These are phyloP conservation scores for Nettapus auritus DNA, from an alignment of 2,113 vertebrate genomes.

Conservation along the genomic window DNA sequence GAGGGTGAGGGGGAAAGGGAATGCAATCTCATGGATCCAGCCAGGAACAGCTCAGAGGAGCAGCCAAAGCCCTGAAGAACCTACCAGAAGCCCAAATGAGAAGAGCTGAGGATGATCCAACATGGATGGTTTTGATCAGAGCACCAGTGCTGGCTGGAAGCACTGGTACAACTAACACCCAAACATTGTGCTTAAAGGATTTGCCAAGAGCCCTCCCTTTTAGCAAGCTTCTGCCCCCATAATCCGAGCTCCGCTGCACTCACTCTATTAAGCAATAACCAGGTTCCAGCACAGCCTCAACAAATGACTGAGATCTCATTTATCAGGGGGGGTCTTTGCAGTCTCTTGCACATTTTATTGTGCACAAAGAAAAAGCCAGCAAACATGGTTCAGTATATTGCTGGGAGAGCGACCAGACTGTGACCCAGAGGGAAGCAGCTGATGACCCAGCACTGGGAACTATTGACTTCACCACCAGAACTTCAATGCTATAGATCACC, in stretches of 20 bases:
- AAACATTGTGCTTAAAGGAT: rapidly evolving
- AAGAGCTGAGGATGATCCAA: background rate
- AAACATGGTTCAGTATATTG: background rate
- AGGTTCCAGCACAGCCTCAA: background rate
- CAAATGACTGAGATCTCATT: conserved; percentile 37
- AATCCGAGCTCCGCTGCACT: conserved; percentile 35
- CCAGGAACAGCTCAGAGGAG: background rate
- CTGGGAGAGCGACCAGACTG: conserved; percentile 37
- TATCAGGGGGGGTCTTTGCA: conserved; percentile 20
- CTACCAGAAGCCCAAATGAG: background rate
- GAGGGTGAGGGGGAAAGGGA: background rate
- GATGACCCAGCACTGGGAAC: conserved; percentile 12
- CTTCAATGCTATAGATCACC: background rate
- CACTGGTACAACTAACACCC: background rate
- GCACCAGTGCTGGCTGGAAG: background rate
- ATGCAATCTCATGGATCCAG: background rate
- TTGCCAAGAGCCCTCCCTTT: background rate
- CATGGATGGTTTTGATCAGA: rapidly evolving
- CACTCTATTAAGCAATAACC: conserved; percentile 39
- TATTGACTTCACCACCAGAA: background rate
- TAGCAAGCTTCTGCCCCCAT: background rate
- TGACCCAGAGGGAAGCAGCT: conserved; percentile 23
- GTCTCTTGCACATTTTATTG: conserved; percentile 19
- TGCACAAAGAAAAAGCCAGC: no score
- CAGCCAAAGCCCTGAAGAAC: background rate